Evolutionary conservation across 2,888 invertebrate species (phyloP).

Genomic region (Pyralis farinalis): DNA sequence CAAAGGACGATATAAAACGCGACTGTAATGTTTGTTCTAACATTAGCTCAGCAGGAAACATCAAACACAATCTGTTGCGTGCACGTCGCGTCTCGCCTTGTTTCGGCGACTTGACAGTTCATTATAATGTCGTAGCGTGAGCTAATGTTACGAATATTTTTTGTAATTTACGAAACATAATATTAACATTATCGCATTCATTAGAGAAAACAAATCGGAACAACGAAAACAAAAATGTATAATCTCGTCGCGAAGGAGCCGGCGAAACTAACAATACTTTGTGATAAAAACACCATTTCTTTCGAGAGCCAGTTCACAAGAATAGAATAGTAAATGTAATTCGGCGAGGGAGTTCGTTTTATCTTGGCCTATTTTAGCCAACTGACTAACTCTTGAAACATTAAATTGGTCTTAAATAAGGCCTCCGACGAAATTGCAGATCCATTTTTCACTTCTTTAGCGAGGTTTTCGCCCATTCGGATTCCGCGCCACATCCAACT

Average conservation of each 20-base stretch:
- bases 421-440: neutral
- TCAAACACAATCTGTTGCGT: neutral
- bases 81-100: neutral
- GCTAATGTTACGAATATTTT: neutral
- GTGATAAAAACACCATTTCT: neutral
- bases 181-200: neutral
- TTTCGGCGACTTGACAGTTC: neutral
- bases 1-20: too few species aligned
- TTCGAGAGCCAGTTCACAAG: neutral
- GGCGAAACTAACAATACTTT: neutral
- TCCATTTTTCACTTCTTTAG: slow-evolving; percentile 59
- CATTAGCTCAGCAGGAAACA: neutral
- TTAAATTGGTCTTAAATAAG: slow-evolving; percentile 59
- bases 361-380: slow-evolving; percentile 26
- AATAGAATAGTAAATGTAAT: slow-evolving; percentile 25
- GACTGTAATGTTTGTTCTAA: neutral
- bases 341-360: slow-evolving; percentile 23
- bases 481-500: slow-evolving; percentile 64
- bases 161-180: neutral
- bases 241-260: neutral
- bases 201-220: neutral
- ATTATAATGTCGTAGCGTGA: neutral
- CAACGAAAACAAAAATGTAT: neutral
- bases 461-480: slow-evolving; percentile 66
- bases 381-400: slow-evolving; percentile 47